Evolutionary conservation across 2,797 vertebrate genomes (phyloP), one percentile per base, ranked within the genome.

Genomic region (Petrocephalus sullivani): DNA sequence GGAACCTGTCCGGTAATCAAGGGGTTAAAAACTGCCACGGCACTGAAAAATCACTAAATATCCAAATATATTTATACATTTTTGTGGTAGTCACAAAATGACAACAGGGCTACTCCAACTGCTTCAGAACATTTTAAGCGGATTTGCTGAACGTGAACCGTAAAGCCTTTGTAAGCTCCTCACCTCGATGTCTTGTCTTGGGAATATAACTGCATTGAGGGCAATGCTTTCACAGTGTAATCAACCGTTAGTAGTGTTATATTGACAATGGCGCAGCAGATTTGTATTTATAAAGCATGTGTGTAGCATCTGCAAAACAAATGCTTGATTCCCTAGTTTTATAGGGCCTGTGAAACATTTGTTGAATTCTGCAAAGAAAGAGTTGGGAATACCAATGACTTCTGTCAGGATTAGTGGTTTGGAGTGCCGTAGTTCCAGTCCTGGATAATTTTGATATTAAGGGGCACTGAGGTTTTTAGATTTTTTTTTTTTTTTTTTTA

Each of bases 311-410:
- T 12, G 49, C 60, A 49, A 28, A 46, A 28, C 8, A 87, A 64
- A 51, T 23, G 41, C 61, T 67, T 87, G 58, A 89, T 81, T 82
- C 93, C 93, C 95, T 95, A 94, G 94, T 95, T 96, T 93, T 95
- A 94, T 94, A 95, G 94, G 94, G 94, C 89, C 87, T 53, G 16
- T 89, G 58, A 57, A 19, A 87, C 53, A 67, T 78, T 85, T 21
- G 14, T 57, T 64, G 53, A 57, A 91, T 90, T 86, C 92, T 81
- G 41, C 75, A 49, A 81, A n/a, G 41, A 49, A 49, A 46, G 7
- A 0, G 71, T 91, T 61, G 87, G 33, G 33, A 86, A 41, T 58
- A 60, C 14, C 23, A 19, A 12, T 86, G 56, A 46, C 19, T n/a
- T 41, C 23, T 86, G n/a, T 60, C 19, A 86, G 51, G 2, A 1